Percentiles rank a stretch among this genome's conserved stretches.
phyloP scores from a whole-genome alignment of 1,140 invertebrate species.

The Drosophila repleta region DNA sequence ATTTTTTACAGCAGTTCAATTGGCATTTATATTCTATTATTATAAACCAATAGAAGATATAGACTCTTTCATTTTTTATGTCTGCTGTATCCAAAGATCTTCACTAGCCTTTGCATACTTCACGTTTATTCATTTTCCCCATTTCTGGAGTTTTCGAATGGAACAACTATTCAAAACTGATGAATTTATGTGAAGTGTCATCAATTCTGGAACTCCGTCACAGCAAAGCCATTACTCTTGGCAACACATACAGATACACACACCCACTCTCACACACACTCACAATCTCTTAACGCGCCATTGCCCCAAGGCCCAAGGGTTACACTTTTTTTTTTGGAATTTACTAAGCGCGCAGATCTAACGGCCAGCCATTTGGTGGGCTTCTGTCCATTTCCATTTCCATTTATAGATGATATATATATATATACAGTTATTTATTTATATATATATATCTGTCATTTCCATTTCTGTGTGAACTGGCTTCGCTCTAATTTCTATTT shows the following conservation, averaged over 20 bases:
- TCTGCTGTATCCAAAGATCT: no score
- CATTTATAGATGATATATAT: constrained; percentile 3
- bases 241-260: neutral
- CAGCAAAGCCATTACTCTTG: neutral
- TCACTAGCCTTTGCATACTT: no score
- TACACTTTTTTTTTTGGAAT: constrained; percentile 34
- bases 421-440: no score
- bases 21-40: no score
- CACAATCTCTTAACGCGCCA: constrained; percentile 33
- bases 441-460: neutral
- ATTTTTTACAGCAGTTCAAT: no score
- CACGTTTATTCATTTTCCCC: no score
- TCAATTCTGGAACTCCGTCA: neutral
- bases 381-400: constrained; percentile 16
- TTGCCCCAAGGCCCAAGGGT: constrained; percentile 25
- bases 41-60: no score
- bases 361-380: constrained; percentile 53
- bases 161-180: neutral
- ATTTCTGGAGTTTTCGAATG: neutral
- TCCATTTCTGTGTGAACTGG: neutral
- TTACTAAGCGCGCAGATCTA: constrained; percentile 42
- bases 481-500: constrained; percentile 33
- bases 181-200: neutral
- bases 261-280: neutral
- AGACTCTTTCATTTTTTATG: no score